Evolutionary conservation across 2,113 vertebrate genomes (phyloP), one percentile per base, ranked within the genome.

Genomic region (Rhinoptilus africanus): DNA sequence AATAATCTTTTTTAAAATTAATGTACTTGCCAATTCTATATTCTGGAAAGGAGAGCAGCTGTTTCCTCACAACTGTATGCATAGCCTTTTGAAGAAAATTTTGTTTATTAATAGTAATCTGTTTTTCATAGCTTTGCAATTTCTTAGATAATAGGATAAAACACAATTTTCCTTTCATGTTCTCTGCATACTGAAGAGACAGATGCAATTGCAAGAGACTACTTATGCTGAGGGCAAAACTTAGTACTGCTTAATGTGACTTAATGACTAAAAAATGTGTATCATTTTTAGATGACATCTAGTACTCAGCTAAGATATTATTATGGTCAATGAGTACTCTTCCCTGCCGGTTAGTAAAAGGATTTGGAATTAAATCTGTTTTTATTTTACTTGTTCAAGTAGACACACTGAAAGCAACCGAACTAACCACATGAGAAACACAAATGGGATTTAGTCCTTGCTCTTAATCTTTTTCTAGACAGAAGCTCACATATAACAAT

Each of bases 51-150:
- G 75, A 96, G 75, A 96, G 76, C 93, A 95, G 95, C 95, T 96
- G 93, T 88, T 95, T 95, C 69, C 76, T 96, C 66, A 93, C 76
- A 90, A 96, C 76, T 93, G 72, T 85, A 82, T 2, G 20, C 88
- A 89, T 9, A 92, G 89, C 51, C 34, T 73, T 97, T 57, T 89
- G 95, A 93, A 96, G 82, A 87, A 94, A 93, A 92, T 91, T 66
- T 94, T 95, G 91, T 95, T 96, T 97, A 96, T 96, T 97, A 96
- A 96, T 95, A 93, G 93, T 90, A 96, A 95, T 97, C 91, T 95
- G 81, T 92, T 95, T 97, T 59, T 94, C 92, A 96, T 82, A 77
- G 91, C 89, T 85, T 93, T 0, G 62, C 93, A 88, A 88, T 96
- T 96, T 96, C 87, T 93, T 88, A 85, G 91, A 89, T 97, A 97